phyloP scores from a whole-genome alignment of 2,888 invertebrate genomes.

The Phaedon cochleariae region DNA sequence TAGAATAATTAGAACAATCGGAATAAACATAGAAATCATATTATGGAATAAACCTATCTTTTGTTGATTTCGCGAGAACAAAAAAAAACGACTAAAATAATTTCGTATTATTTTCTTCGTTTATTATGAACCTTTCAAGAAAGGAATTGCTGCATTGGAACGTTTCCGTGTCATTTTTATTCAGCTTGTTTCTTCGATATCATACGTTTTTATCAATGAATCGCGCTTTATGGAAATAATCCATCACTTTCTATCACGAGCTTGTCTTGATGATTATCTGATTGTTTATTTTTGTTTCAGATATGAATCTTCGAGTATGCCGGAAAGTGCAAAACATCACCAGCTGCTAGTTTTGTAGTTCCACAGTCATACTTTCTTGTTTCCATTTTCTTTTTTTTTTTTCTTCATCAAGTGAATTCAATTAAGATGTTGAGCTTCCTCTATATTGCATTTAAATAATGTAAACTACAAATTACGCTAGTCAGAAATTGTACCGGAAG shows the following conservation, averaged over 20 bases:
- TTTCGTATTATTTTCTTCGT: too few relatives aligned
- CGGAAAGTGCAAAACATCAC: conserved; percentile 37
- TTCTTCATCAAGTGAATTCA: not conserved
- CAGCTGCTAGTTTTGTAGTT: conserved; percentile 36
- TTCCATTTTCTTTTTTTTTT: not conserved
- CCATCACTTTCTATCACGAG: not conserved
- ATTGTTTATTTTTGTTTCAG: conserved; percentile 22
- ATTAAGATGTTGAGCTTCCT: not conserved
- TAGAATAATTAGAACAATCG: too few relatives aligned
- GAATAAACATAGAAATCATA: too few relatives aligned
- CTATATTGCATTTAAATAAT: not conserved
- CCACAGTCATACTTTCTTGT: conserved; percentile 19
- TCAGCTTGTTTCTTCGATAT: too few relatives aligned
- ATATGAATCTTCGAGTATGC: conserved; percentile 9
- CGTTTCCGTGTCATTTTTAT: too few relatives aligned
- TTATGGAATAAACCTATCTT: too few relatives aligned
- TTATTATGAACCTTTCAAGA: too few relatives aligned
- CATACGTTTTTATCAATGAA: too few relatives aligned
- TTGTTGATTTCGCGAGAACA: too few relatives aligned
- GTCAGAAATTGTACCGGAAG: not conserved
- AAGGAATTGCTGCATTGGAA: too few relatives aligned
- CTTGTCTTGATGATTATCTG: not conserved
- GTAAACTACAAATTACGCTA: not conserved
- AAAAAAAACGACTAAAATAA: too few relatives aligned
- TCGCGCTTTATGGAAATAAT: not conserved